Percentiles rank a stretch among this genome's conserved stretches.
Evolutionary conservation across 2,797 vertebrate genomes (phyloP).

Genomic region (Aselliscus stoliczkanus): DNA sequence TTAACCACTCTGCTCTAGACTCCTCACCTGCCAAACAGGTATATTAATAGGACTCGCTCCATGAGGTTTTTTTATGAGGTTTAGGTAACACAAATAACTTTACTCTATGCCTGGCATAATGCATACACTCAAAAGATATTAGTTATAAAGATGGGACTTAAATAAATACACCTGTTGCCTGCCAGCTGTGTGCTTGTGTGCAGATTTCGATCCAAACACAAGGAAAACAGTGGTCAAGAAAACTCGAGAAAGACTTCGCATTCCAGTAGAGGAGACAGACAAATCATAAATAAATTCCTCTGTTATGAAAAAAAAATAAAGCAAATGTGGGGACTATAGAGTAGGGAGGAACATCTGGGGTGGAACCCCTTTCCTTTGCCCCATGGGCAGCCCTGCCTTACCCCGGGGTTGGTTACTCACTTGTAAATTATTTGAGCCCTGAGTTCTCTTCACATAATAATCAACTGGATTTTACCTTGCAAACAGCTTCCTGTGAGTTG

Average conservation of each 20-base stretch:
- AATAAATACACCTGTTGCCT: neutral
- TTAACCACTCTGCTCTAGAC: neutral
- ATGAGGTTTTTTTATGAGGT: neutral
- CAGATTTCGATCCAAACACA: neutral
- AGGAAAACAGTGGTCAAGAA: neutral
- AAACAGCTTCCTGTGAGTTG: neutral
- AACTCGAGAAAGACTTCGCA: neutral
- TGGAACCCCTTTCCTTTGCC: neutral
- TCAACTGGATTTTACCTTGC: neutral
- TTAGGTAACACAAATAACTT: neutral
- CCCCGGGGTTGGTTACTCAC: no score
- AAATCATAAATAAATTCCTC: neutral
- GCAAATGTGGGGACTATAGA: neutral
- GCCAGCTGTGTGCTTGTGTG: accelerated
- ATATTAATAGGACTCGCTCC: neutral
- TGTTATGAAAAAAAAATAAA: neutral
- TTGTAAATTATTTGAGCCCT: neutral
- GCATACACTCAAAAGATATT: neutral
- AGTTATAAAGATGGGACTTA: neutral
- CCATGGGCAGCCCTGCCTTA: neutral
- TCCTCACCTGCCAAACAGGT: neutral
- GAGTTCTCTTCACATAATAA: neutral
- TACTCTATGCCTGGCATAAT: neutral
- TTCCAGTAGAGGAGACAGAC: neutral
- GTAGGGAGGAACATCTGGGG: neutral